Evolutionary conservation across 2,113 vertebrate genomes (phyloP).

Genomic region (Erythrocercus mccallii): DNA sequence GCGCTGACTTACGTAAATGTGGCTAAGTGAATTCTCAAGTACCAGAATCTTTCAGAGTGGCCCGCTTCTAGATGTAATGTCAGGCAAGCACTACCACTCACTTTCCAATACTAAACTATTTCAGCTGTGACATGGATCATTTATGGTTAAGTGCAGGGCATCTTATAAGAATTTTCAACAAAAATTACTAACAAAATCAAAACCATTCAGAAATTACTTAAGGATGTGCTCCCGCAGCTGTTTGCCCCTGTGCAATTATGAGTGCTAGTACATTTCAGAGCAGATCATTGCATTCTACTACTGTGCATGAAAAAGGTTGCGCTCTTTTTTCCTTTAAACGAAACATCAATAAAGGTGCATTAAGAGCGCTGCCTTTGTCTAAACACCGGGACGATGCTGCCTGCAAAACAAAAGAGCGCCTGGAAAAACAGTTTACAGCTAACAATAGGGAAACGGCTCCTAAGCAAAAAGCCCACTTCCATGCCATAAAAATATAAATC

Average conservation of each 20-base stretch:
- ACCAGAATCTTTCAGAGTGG: background rate
- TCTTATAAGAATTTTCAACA: background rate
- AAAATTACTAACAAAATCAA: background rate
- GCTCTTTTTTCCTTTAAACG: background rate
- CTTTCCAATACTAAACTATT: background rate
- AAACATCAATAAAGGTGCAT: background rate
- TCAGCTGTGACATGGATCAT: background rate
- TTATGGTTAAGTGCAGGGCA: rapidly evolving
- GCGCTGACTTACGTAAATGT: rapidly evolving
- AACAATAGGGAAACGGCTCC: background rate
- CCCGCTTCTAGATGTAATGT: background rate
- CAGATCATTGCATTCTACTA: background rate
- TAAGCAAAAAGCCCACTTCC: background rate
- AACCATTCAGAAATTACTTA: background rate
- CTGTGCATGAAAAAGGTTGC: rapidly evolving
- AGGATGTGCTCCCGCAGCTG: background rate
- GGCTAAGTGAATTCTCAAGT: background rate
- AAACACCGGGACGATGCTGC: background rate
- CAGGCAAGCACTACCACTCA: background rate
- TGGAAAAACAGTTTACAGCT: background rate
- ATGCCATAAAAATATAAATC: rapidly evolving
- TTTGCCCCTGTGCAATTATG: background rate
- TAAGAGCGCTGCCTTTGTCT: background rate
- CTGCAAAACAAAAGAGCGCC: background rate
- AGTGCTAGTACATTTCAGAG: background rate